Percentiles rank a stretch among this genome's conserved stretches.
phyloP scores from a whole-genome alignment of 1,140 invertebrate species.

The Penaeus indicus region DNA sequence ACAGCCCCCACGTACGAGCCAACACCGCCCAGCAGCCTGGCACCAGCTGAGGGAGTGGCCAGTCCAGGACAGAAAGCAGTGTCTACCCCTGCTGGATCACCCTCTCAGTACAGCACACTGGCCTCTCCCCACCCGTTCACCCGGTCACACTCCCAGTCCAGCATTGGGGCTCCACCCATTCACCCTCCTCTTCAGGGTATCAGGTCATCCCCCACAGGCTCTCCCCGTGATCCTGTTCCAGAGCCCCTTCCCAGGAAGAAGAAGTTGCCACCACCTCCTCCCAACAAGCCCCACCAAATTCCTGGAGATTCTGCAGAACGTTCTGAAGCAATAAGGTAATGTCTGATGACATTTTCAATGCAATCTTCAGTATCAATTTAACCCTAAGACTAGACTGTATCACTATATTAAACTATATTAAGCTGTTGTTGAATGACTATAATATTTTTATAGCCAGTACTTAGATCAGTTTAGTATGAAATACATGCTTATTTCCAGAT shows the following conservation, averaged over 20 bases:
- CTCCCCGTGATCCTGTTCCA: constrained; percentile 37
- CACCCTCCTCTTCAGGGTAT: constrained; percentile 21
- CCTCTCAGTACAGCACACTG: constrained; percentile 48
- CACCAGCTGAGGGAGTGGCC: background rate
- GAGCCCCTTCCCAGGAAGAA: constrained; percentile 55
- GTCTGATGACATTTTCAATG: too few relatives aligned
- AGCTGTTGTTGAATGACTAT: background rate
- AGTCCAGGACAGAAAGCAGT: constrained; percentile 19
- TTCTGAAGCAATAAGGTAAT: constrained; percentile 55
- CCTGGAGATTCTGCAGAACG: constrained; percentile 36
- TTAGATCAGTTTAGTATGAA: background rate
- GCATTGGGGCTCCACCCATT: constrained; percentile 31
- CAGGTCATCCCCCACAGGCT: constrained; percentile 29
- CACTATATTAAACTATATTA: too few relatives aligned
- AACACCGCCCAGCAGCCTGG: constrained; percentile 8
- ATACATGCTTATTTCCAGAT: background rate
- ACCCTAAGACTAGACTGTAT: background rate
- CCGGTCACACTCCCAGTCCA: constrained; percentile 53
- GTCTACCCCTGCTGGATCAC: constrained; percentile 37
- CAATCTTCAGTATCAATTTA: background rate
- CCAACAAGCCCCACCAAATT: constrained; percentile 33
- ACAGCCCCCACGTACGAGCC: constrained; percentile 49
- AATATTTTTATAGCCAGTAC: too few relatives aligned
- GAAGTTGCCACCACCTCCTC: constrained; percentile 39
- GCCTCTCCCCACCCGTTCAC: constrained; percentile 57